Conservation (phyloP, 2,113 vertebrate species). For the Litocranius walleri region DNA sequence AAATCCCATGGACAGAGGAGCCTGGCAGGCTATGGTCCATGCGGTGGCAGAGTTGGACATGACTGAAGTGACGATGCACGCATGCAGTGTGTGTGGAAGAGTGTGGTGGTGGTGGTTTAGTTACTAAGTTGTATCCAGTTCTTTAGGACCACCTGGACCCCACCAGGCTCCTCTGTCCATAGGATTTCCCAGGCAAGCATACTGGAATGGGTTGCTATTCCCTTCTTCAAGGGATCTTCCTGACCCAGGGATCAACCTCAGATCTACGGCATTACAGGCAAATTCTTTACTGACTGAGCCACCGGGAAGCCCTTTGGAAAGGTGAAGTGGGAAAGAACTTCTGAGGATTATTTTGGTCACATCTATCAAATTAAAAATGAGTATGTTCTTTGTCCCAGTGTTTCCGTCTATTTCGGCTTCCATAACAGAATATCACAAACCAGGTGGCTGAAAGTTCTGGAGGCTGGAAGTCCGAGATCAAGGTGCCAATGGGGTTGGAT, state of each 20-base stretch:
- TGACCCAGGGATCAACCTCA: neutral
- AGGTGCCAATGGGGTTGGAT: neutral
- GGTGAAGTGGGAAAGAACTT: neutral
- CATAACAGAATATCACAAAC: neutral
- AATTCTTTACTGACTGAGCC: neutral
- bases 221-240: neutral
- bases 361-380: neutral
- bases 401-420: neutral
- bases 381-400: neutral
- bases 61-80: fast-evolving
- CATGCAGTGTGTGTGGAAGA: neutral
- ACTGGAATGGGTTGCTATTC: neutral
- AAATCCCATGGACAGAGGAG: neutral
- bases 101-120: neutral
- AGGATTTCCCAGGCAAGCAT: neutral
- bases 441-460: neutral
- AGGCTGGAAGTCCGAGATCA: neutral
- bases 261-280: neutral
- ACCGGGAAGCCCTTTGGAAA: neutral
- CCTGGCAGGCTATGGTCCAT: neutral
- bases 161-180: neutral
- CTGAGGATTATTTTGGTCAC: neutral
- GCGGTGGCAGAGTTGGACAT: neutral
- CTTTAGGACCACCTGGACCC: neutral
- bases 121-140: neutral